These are phyloP conservation scores for Drosophila aldrichi DNA, from an alignment of 2,888 invertebrate species.

Conservation along the genomic window DNA sequence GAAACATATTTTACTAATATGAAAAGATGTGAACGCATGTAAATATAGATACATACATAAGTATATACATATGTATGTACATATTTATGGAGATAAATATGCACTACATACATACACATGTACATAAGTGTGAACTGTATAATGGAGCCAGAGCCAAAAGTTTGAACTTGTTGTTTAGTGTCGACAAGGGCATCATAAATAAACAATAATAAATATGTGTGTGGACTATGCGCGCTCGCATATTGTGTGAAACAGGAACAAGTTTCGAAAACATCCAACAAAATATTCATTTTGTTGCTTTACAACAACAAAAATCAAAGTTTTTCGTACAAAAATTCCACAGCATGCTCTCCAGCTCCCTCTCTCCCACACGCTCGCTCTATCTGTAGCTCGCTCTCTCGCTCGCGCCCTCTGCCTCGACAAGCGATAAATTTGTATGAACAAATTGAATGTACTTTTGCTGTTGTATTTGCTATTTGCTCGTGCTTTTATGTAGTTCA, in stretches of 20 bases:
- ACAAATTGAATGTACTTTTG: constrained; percentile 65
- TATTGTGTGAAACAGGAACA: constrained; percentile 47
- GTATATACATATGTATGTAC: no score
- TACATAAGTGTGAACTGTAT: neutral
- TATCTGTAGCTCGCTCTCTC: neutral
- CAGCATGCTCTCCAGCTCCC: constrained; percentile 19
- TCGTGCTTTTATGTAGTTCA: constrained; percentile 15
- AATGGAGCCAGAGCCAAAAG: constrained; percentile 24
- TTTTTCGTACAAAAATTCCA: constrained; percentile 61
- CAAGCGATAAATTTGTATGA: constrained; percentile 73
- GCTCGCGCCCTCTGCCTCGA: constrained; percentile 5
- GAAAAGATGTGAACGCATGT: neutral
- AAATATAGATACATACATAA: neutral
- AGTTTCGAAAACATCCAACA: constrained; percentile 47
- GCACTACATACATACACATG: no score
- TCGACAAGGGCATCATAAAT: constrained; percentile 60
- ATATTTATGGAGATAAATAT: no score
- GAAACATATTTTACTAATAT: neutral
- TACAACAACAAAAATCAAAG: constrained; percentile 9
- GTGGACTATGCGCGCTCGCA: constrained; percentile 10
- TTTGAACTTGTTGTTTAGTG: constrained; percentile 56
- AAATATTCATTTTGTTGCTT: constrained; percentile 65
- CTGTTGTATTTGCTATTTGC: constrained; percentile 36
- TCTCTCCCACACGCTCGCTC: neutral
- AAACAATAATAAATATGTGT: constrained; percentile 45